Evolutionary conservation across 2,888 invertebrate species (phyloP).

Genomic region (Drosophila pseudotalamancana): DNA sequence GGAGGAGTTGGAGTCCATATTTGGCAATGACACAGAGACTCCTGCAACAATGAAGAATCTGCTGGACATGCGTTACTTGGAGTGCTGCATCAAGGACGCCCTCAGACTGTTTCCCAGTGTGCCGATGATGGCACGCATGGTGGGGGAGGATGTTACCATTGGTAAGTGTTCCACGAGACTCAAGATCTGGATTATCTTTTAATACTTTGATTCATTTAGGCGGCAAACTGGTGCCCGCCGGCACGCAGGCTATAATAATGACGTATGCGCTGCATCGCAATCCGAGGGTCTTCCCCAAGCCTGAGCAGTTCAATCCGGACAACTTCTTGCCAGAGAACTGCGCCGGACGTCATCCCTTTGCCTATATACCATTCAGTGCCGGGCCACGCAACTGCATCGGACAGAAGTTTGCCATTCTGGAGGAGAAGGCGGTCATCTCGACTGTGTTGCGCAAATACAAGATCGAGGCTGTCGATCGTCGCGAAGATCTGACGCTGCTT

Average conservation of each 20-base stretch:
- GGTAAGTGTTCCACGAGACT: slow-evolving; percentile 83
- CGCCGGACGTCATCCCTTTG: slow-evolving; percentile 87
- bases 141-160: slow-evolving; percentile 86
- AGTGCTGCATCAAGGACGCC: slow-evolving; percentile 89
- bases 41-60: slow-evolving; percentile 86
- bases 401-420: slow-evolving; percentile 86
- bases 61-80: slow-evolving; percentile 88
- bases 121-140: slow-evolving; percentile 87
- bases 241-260: slow-evolving; percentile 86
- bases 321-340: slow-evolving; percentile 88
- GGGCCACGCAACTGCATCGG: slow-evolving; percentile 87
- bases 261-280: slow-evolving; percentile 89
- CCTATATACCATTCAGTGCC: slow-evolving; percentile 89
- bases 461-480: slow-evolving; percentile 86
- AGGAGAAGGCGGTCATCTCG: slow-evolving; percentile 86
- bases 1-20: slow-evolving; percentile 85
- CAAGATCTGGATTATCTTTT: not conserved
- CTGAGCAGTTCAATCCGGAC: slow-evolving; percentile 89
- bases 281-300: slow-evolving; percentile 87
- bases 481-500: slow-evolving; percentile 86
- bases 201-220: slow-evolving; percentile 53
- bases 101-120: slow-evolving; percentile 89
- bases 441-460: slow-evolving; percentile 86
- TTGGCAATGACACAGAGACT: slow-evolving; percentile 84
- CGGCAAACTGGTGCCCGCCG: slow-evolving; percentile 83